phyloP scores from a whole-genome alignment of 2,113 vertebrate species.

The Nothoprocta perdicaria region DNA sequence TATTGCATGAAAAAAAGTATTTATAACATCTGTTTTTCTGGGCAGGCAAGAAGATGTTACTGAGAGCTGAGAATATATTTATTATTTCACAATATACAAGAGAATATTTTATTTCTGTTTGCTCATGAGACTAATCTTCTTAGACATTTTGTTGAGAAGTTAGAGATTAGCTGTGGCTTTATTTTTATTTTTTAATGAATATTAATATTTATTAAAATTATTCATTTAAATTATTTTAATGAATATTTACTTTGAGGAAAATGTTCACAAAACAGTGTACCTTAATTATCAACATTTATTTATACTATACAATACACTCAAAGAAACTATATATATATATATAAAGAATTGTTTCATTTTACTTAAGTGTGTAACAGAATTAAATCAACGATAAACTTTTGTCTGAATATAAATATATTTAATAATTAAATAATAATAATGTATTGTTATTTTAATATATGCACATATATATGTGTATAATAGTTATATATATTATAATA shows the following conservation, averaged over 20 bases:
- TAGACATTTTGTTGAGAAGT: neutral
- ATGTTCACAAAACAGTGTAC: neutral
- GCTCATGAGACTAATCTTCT: neutral
- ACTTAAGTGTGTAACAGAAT: neutral
- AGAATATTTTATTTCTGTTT: neutral
- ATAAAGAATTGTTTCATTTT: neutral
- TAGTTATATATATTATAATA: too few species aligned
- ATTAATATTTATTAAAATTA: too few species aligned
- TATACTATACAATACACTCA: too few species aligned
- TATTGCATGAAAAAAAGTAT: neutral
- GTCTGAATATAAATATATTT: neutral
- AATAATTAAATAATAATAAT: neutral
- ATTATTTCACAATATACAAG: neutral
- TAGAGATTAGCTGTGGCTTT: neutral
- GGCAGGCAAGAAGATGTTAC: neutral
- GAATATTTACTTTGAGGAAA: neutral
- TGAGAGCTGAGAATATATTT: neutral
- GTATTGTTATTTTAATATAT: too few species aligned
- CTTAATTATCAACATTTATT: neutral
- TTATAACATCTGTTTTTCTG: neutral
- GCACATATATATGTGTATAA: too few species aligned
- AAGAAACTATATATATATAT: too few species aligned
- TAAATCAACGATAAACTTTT: neutral
- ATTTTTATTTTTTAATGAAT: neutral
- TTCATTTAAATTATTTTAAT: neutral